Base-by-base conservation (phyloP, 2,888 invertebrate genomes). In the Leucoma salicis region DNA sequence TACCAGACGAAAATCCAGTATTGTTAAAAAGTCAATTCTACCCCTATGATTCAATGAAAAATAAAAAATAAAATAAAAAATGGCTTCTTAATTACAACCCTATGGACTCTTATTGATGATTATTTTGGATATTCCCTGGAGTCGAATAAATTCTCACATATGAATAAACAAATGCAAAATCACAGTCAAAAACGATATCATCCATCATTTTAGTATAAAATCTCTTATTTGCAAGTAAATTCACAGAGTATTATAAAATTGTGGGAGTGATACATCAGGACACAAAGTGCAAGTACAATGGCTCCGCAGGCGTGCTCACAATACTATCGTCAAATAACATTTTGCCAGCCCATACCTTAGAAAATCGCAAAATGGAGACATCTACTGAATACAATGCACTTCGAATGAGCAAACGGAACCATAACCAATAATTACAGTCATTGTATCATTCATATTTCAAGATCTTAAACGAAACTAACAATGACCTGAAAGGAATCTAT, bases 261-360 rank as follows among this genome's bases (percentile, higher is more conserved):
- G 82, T 88, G 82, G 87, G 88, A 84, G 89, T 89, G 89, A 89
- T 88, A 82, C 75, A 75, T 74, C 69, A 62, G 57, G 53, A 69
- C 62, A 81, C 71, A 82, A 76, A 74, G 70, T 66, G 15, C 39
- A 24, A 14, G 15, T 24, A 85, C 82, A 88, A 89, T 63, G 63
- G 74, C 87, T n/a, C 87, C 55, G 69, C 87, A 70, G 88, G 86
- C 76, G 84, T 74, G 77, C 86, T 78, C 71, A 86, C 86, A 82
- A 82, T 80, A 70, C 77, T 73, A 74, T 88, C 85, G 84, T 89
- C 86, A 87, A 87, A 88, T 88, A 88, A 85, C 87, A 82, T 87
- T 88, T 87, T 88, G 82, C 82, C 82, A 76, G 79, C 85, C 87
- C 86, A 83, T 86, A 87, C 88, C 84, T 86, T 87, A 85, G 85